Base-by-base conservation (phyloP, 1,140 invertebrate genomes). In the Drosophila sucinea region DNA sequence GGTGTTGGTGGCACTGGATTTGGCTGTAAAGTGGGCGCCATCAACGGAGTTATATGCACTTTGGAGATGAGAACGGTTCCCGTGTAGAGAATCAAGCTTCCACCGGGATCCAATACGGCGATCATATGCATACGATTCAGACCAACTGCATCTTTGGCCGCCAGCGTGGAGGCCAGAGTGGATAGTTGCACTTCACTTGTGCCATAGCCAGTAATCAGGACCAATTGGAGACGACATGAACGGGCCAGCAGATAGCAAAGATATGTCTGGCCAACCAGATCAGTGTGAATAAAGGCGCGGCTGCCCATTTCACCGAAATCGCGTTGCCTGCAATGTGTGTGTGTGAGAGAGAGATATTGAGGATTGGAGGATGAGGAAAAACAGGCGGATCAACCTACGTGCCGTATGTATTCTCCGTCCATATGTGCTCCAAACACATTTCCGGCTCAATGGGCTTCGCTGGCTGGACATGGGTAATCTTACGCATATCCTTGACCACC, bases 351-450 rank as follows among this genome's bases (percentile, higher is more conserved):
- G 29, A 4, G 5, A 27, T 23, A 1, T 17, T 17, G 17, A 41
- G 51, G 11, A 1, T 6, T 25, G 33, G 33, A 6, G 33, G 33
- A 4, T 5, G 3, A 38, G 8, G 4, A 3, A 11, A 10, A 1
- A 11, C 10, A 38, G 35, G 8, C 11, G 10, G 4, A 4, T 3
- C 1, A 17, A 79, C 89, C 71, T 62, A 92, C 82, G 90, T 92
- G 57, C 93, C 91, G n/a, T 92, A 93, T 47, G 93, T 93, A 71
- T 93, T 95, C 85, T 98, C 97, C 0, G 95, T 96, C 97, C 97
- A 98, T 17, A 98, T 93, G 79, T 97, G 96, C 85, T 98, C 97
- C 23, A 98, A 93, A 91, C 97, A 98, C 58, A 98, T 93, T 77
- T 97, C 95, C 1, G 97, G 97, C 68, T 95, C 95, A 11, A 97